phyloP scores from a whole-genome alignment of 2,888 invertebrate species.

The Ypsolopha sequella region DNA sequence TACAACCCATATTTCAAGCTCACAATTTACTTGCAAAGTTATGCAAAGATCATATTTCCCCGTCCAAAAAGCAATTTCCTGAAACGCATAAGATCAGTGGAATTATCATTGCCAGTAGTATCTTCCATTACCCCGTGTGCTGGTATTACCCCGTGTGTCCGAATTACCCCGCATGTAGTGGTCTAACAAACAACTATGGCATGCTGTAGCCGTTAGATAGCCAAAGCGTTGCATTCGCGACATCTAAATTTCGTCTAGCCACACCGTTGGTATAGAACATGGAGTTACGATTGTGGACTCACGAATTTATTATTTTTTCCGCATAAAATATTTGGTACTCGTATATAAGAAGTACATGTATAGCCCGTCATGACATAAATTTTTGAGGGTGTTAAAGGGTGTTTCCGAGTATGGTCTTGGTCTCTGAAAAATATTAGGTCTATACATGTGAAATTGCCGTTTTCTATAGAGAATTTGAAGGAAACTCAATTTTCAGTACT shows the following conservation, averaged over 20 bases:
- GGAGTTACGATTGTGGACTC: conserved; percentile 3
- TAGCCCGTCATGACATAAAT: no score
- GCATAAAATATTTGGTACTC: no score
- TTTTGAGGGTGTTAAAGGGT: no score
- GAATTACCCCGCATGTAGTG: neutral
- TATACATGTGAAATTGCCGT: no score
- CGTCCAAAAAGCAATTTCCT: conserved; percentile 3
- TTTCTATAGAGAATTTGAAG: no score
- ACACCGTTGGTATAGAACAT: conserved; percentile 26
- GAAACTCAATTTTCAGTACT: no score
- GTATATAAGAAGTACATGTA: no score
- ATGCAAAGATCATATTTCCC: neutral
- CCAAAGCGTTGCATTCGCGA: conserved; percentile 56
- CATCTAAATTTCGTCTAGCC: conserved; percentile 68
- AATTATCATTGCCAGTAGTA: neutral
- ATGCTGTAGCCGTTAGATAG: conserved; percentile 46
- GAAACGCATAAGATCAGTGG: neutral
- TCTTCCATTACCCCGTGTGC: neutral
- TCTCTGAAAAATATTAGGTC: no score
- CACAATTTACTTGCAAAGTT: no score
- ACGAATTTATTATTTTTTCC: no score
- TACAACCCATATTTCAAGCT: no score
- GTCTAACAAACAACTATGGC: conserved; percentile 57
- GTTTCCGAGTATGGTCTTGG: no score
- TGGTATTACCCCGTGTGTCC: neutral